A percentile compares a stretch with the other conserved stretches of the same genome.
These are phyloP conservation scores for Seira sanloemensis DNA, from an alignment of 2,888 invertebrate genomes.

Conservation along the genomic window DNA sequence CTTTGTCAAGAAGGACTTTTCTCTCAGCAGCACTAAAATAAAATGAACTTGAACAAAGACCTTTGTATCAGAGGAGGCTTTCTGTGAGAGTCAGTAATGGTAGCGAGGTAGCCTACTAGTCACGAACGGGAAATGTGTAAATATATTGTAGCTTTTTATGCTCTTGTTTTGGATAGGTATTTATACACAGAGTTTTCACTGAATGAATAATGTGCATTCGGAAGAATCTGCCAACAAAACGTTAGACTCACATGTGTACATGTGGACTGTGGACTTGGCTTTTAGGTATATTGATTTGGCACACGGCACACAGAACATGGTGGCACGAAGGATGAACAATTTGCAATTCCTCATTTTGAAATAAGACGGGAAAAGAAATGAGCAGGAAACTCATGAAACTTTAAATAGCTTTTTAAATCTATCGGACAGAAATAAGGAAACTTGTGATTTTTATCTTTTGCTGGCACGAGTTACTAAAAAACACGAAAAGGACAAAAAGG, in stretches of 20 bases:
- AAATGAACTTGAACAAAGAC: slow-evolving; percentile 50
- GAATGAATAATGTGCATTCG: not conserved
- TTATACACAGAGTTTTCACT: not conserved
- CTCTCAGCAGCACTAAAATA: slow-evolving; percentile 14
- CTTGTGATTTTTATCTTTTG: not conserved
- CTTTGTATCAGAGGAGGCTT: slow-evolving; percentile 11
- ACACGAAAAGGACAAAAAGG: not conserved
- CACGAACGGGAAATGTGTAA: not conserved
- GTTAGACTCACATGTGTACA: too few species aligned
- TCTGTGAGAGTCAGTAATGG: not conserved
- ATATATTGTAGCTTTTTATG: not conserved
- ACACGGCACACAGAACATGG: not conserved
- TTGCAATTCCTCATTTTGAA: not conserved
- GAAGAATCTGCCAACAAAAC: not conserved
- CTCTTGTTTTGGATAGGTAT: not conserved
- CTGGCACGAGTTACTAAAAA: not conserved
- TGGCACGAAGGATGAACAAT: not conserved
- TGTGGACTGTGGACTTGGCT: too few species aligned
- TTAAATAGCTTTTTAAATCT: not conserved
- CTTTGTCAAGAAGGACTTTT: not conserved
- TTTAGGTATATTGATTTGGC: not conserved
- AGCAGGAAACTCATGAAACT: not conserved
- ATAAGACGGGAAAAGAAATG: not conserved
- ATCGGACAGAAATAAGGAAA: not conserved
- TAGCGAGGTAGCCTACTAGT: not conserved